Evolutionary conservation across 1,140 invertebrate genomes (phyloP).

Genomic region (Hylaeus anthracinus): DNA sequence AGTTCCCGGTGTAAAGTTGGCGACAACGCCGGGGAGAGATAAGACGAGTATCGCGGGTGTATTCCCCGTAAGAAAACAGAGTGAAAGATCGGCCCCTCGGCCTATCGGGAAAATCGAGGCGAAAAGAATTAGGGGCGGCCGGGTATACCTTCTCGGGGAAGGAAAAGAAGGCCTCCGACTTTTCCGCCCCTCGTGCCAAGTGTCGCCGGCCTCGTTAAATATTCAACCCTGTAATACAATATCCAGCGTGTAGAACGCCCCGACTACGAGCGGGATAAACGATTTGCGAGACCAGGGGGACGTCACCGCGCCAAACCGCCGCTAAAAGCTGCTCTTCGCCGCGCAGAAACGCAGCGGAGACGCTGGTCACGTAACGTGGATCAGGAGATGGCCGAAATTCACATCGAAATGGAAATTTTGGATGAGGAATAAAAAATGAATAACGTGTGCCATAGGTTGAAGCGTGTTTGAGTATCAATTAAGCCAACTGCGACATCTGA

Average conservation of each 20-base stretch:
- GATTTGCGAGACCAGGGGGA: constrained; percentile 55
- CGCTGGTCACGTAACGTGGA: constrained; percentile 13
- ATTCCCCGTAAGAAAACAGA: constrained; percentile 26
- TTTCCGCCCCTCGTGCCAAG: constrained; percentile 67
- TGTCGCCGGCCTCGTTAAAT: constrained; percentile 78
- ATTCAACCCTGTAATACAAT: constrained; percentile 80
- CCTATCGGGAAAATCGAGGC: constrained; percentile 66
- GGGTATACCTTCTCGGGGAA: constrained; percentile 50
- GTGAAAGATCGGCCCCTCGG: constrained; percentile 14
- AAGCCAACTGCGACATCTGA: not conserved
- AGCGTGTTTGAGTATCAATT: too few species aligned
- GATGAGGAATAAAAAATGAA: too few species aligned
- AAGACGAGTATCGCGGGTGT: constrained; percentile 50
- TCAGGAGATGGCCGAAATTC: too few species aligned
- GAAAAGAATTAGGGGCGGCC: constrained; percentile 62
- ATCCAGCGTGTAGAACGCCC: constrained; percentile 69
- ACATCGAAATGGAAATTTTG: too few species aligned
- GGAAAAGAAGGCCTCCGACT: constrained; percentile 58
- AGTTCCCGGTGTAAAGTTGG: constrained; percentile 39
- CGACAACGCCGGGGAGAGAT: constrained; percentile 49
- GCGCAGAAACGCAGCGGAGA: not conserved
- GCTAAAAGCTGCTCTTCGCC: constrained; percentile 20
- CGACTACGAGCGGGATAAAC: constrained; percentile 63
- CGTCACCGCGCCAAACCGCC: constrained; percentile 19
- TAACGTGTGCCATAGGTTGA: too few species aligned